These are phyloP conservation scores for Bubo scandiacus DNA, from an alignment of 2,113 vertebrate genomes.

Conservation along the genomic window DNA sequence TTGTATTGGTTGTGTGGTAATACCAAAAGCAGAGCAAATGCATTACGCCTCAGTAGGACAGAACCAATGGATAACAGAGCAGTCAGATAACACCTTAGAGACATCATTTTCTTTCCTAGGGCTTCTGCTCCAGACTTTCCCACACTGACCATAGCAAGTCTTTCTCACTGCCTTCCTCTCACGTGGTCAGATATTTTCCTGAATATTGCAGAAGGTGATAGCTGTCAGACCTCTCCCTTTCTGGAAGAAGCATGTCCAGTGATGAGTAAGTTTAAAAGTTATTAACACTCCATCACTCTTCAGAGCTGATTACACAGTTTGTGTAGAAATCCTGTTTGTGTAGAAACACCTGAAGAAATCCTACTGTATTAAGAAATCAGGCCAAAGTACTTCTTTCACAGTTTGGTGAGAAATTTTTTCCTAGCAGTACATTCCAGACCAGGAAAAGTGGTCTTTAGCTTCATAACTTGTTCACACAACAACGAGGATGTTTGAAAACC, in stretches of 20 bases:
- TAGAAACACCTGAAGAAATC: neutral
- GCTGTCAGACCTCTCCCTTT: neutral
- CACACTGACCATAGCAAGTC: neutral
- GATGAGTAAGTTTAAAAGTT: neutral
- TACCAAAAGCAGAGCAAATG: neutral
- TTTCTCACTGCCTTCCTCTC: neutral
- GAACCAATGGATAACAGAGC: slow-evolving; percentile 22
- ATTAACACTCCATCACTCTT: neutral
- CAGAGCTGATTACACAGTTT: neutral
- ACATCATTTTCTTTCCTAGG: neutral
- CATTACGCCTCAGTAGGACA: neutral
- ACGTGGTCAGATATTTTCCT: neutral
- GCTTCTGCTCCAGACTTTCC: neutral
- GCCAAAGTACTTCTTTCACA: neutral
- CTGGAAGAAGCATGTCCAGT: neutral
- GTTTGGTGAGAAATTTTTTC: neutral
- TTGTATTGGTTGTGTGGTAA: neutral
- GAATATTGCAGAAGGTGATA: neutral
- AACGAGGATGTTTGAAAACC: neutral
- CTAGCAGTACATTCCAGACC: neutral
- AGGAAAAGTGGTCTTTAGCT: neutral
- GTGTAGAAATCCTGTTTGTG: neutral
- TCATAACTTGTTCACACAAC: neutral
- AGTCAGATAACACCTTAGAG: neutral
- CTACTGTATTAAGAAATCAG: neutral